Evolutionary conservation across 2,888 invertebrate species (phyloP).

Genomic region (Oscheius onirici): DNA sequence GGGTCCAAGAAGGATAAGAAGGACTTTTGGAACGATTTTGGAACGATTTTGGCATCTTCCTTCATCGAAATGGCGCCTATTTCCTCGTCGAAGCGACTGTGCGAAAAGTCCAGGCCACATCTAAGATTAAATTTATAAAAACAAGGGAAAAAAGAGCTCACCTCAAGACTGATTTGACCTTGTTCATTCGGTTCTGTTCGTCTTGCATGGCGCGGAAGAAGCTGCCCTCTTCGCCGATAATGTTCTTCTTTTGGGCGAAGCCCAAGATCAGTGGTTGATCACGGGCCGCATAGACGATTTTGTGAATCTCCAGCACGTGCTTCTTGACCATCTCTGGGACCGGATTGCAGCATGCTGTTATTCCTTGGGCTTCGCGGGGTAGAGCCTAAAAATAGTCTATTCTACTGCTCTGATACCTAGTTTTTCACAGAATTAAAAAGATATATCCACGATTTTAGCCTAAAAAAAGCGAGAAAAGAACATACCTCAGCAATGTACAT

Average conservation of each 20-base stretch:
- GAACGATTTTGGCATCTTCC: background rate
- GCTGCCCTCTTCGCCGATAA: constrained; percentile 12
- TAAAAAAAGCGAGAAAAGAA: background rate
- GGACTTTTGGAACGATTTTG: background rate
- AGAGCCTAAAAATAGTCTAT: constrained; percentile 43
- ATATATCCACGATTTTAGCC: too few relatives aligned
- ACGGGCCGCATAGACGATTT: constrained; percentile 57
- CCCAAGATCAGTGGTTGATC: constrained; percentile 40
- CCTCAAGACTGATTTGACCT: constrained; percentile 42
- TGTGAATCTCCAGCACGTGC: constrained; percentile 53
- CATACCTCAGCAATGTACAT: constrained; percentile 83
- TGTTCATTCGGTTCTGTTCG: constrained; percentile 43
- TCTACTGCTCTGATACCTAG: too few relatives aligned
- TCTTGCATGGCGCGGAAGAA: constrained; percentile 37
- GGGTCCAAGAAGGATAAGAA: background rate
- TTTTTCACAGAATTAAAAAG: too few relatives aligned
- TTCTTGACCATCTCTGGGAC: constrained; percentile 82
- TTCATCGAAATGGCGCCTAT: constrained; percentile 31
- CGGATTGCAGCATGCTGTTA: constrained; percentile 90
- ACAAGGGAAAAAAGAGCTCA: background rate
- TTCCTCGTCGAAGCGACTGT: constrained; percentile 52
- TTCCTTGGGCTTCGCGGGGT: constrained; percentile 76
- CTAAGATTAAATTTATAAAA: background rate
- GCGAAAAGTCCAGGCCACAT: constrained; percentile 53
- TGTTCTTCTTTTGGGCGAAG: constrained; percentile 12